Evolutionary conservation across 2,888 invertebrate genomes (phyloP).

Genomic region (Chelonus formosanus): DNA sequence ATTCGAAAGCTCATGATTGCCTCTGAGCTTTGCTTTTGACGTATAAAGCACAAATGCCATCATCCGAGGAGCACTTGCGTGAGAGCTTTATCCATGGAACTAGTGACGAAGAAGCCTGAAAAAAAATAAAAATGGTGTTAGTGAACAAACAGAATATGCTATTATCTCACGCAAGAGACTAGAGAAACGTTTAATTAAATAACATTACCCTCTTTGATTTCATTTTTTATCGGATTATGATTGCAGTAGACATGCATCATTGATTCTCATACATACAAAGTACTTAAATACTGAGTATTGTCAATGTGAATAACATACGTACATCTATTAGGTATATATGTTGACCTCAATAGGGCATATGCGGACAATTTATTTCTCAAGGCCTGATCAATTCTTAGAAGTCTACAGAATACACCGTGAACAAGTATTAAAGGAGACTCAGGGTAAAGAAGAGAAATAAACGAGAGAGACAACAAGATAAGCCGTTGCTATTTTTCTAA

Average conservation of each 20-base stretch:
- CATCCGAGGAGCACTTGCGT: conserved; percentile 31
- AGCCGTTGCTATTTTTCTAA: conserved; percentile 52
- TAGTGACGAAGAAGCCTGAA: conserved; percentile 1
- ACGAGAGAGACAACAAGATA: conserved; percentile 27
- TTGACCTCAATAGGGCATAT: conserved; percentile 33
- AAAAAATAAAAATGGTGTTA: not conserved
- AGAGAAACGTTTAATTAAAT: not conserved
- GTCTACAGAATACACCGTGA: not conserved
- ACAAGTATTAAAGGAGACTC: not conserved
- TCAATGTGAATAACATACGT: conserved; percentile 6
- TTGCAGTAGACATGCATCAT: not conserved
- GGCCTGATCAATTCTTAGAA: conserved; percentile 54
- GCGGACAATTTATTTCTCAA: conserved; percentile 52
- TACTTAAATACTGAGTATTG: conserved; percentile 10
- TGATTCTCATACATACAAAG: conserved; percentile 9
- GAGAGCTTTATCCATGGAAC: conserved; percentile 20
- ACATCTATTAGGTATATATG: not conserved
- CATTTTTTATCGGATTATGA: conserved; percentile 5
- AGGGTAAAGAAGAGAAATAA: not conserved
- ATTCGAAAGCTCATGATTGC: conserved; percentile 66
- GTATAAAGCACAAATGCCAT: conserved; percentile 43
- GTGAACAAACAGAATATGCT: conserved; percentile 45
- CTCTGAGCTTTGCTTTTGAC: conserved; percentile 66
- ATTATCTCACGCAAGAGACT: conserved; percentile 33
- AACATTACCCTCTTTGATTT: not conserved